Conservation (phyloP, 2,888 invertebrate species). For the Agapetus fuscipes region DNA sequence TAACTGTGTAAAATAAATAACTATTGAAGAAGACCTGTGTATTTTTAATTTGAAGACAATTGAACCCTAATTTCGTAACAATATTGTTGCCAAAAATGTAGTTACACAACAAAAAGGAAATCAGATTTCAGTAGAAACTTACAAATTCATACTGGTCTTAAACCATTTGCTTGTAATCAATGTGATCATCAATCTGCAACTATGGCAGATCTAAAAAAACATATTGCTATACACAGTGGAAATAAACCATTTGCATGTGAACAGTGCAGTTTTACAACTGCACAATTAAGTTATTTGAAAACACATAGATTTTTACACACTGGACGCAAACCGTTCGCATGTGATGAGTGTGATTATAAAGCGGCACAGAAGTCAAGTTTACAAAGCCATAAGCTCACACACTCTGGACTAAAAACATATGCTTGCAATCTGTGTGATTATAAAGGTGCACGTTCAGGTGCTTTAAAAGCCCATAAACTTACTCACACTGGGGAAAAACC, state of each 20-base stretch:
- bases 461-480: not conserved
- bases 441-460: not conserved
- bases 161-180: too few species aligned
- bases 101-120: too few species aligned
- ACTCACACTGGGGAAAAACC: not conserved
- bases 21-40: too few species aligned
- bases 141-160: too few species aligned
- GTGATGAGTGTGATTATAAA: not conserved
- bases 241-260: constrained; percentile 29
- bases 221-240: too few species aligned
- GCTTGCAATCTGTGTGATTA: not conserved
- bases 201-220: too few species aligned
- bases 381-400: not conserved
- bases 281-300: constrained; percentile 29
- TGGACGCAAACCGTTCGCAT: constrained; percentile 8
- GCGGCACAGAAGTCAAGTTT: not conserved
- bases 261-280: constrained; percentile 28
- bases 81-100: too few species aligned
- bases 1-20: too few species aligned
- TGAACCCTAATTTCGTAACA: too few species aligned
- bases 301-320: constrained; percentile 28
- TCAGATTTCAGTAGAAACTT: too few species aligned
- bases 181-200: too few species aligned
- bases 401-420: not conserved
- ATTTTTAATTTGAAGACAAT: too few species aligned